Evolutionary conservation across 2,888 invertebrate species (phyloP).

Genomic region (Uropetala carovei): DNA sequence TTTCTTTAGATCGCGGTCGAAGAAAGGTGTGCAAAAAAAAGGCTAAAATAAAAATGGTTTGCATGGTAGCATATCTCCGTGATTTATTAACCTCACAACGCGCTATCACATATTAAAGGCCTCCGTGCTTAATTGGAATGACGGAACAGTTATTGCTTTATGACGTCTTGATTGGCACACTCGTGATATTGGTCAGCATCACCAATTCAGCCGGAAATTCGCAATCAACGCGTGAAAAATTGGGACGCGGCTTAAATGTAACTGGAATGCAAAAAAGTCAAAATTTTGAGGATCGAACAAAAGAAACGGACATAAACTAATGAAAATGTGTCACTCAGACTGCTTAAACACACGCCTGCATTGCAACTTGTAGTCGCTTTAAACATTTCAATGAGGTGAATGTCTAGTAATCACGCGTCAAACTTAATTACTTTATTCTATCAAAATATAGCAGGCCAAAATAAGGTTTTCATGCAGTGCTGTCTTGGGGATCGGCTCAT

Average conservation of each 20-base stretch:
- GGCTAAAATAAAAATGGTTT: not conserved
- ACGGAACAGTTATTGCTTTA: constrained; percentile 47
- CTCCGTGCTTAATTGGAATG: constrained; percentile 15
- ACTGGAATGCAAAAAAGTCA: not conserved
- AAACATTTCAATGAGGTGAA: too few relatives aligned
- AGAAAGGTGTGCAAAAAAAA: constrained; percentile 1
- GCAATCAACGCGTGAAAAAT: constrained; percentile 7
- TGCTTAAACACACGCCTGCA: too few relatives aligned
- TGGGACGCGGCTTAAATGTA: not conserved
- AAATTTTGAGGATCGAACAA: too few relatives aligned
- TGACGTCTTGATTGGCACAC: constrained; percentile 55
- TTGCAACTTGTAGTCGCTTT: too few relatives aligned
- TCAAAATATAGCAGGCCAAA: too few relatives aligned
- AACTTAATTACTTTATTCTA: too few relatives aligned
- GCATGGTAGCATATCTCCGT: not conserved
- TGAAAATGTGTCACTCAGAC: too few relatives aligned
- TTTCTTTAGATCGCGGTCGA: not conserved
- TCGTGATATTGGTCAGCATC: constrained; percentile 48
- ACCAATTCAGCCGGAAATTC: constrained; percentile 40
- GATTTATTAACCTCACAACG: constrained; percentile 26
- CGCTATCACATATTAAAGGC: constrained; percentile 5
- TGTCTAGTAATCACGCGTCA: too few relatives aligned
- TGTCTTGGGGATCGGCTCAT: too few relatives aligned
- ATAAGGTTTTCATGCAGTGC: too few relatives aligned
- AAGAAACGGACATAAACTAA: too few relatives aligned